Evolutionary conservation across 2,888 invertebrate genomes (phyloP).

Genomic region (Lapara coniferarum): DNA sequence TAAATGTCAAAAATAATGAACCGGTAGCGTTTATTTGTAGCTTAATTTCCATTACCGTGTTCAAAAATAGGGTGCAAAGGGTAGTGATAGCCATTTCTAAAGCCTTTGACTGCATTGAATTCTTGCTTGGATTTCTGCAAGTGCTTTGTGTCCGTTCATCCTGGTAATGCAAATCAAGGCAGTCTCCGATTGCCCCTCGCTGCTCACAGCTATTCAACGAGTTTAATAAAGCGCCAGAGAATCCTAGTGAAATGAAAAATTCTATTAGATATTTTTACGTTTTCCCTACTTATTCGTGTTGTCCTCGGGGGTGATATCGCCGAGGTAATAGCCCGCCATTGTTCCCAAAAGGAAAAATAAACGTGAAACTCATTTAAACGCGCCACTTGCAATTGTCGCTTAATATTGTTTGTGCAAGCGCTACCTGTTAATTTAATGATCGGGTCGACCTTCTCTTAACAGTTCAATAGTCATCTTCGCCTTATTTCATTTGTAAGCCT

Average conservation of each 20-base stretch:
- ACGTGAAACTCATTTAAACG: conserved; percentile 56
- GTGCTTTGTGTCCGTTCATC: conserved; percentile 56
- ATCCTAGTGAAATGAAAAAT: conserved; percentile 67
- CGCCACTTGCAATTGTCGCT: conserved; percentile 58
- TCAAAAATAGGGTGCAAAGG: conserved; percentile 32
- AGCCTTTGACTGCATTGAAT: conserved; percentile 54
- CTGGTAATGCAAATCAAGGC: conserved; percentile 66
- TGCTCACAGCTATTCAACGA: conserved; percentile 55
- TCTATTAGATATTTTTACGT: conserved; percentile 69
- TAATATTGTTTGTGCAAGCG: conserved; percentile 53
- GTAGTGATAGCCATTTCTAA: conserved; percentile 33
- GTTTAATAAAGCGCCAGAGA: conserved; percentile 65
- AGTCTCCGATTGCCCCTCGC: conserved; percentile 61
- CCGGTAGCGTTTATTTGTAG: conserved; percentile 12
- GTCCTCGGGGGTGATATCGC: conserved; percentile 56
- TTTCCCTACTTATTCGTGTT: conserved; percentile 52
- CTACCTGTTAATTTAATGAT: conserved; percentile 46
- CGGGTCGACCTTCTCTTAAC: conserved; percentile 34
- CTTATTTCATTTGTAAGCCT: conserved; percentile 29
- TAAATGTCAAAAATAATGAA: conserved; percentile 30
- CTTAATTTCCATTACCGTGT: conserved; percentile 10
- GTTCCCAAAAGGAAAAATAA: conserved; percentile 54
- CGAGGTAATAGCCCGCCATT: conserved; percentile 49
- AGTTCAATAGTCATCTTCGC: conserved; percentile 22
- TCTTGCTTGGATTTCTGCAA: conserved; percentile 48